phyloP scores from a whole-genome alignment of 2,113 vertebrate species.

The Oophaga pumilio region DNA sequence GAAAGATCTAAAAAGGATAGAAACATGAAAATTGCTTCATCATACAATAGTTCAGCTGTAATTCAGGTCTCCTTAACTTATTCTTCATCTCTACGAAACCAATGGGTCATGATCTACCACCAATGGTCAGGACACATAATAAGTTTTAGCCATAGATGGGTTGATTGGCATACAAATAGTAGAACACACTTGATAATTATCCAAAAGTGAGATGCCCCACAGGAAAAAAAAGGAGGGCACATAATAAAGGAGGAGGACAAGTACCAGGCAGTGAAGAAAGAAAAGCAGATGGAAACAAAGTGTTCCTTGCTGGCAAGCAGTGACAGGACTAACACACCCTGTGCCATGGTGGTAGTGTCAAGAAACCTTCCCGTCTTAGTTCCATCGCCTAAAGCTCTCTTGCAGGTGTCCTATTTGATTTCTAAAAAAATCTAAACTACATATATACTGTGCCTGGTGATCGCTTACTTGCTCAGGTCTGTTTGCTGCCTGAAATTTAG shows the following conservation, averaged over 20 bases:
- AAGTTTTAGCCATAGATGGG: background rate
- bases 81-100: background rate
- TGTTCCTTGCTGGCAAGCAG: slow-evolving; percentile 46
- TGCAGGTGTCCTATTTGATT: slow-evolving; percentile 47
- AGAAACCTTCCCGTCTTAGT: slow-evolving; percentile 15
- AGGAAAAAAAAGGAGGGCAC: background rate
- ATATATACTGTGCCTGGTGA: background rate
- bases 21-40: no score
- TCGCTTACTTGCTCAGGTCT: background rate
- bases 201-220: background rate
- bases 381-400: slow-evolving; percentile 34
- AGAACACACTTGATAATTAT: background rate
- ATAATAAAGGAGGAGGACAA: background rate
- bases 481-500: slow-evolving; percentile 34
- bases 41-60: no score
- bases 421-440: no score
- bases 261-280: background rate
- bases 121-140: background rate
- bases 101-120: background rate
- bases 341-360: slow-evolving; percentile 43
- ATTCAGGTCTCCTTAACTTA: background rate
- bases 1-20: no score
- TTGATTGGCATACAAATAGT: background rate
- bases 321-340: slow-evolving; percentile 54
- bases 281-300: slow-evolving; percentile 26